Base-by-base conservation (phyloP, 2,888 invertebrate species). In the Ornithoptera alexandrae region DNA sequence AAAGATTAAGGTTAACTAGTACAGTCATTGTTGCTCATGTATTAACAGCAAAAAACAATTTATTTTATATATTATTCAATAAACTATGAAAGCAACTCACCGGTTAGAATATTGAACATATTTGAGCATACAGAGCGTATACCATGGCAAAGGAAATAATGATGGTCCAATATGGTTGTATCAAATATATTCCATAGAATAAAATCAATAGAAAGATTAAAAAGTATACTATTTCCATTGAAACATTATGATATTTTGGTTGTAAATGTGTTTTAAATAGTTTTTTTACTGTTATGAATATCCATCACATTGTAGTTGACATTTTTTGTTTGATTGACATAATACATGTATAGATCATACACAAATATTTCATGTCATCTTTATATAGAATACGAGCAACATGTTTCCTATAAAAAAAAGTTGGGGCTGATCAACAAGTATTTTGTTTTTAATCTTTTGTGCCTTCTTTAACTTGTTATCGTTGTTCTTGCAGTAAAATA, bases 181-280 rank as follows among this genome's bases (percentile, higher is more conserved):
- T 81, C 36, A 90, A 71, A 68, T 89, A 90, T 30, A 90, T 72
- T 15, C 71, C 76, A 67, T 88, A 90, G 7, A 80, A 76, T 67
- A 89, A 57, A 2, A 84, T 42, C 20, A 79, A 20, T 59, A 89
- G 62, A 71, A 86, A 70, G 68, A 86, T 70, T 10, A 90, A 39
- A 72, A 89, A 88, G 73, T 88, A 88, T 67, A 90, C 74, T 75
- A 90, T 87, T 89, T 90, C 90, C 90, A 90, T 90, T 84, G 82
- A 87, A 73, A 78, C 78, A 77, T 78, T 61, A 22, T 53, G 63
- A 36, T 57, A 70, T 69, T 76, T 65, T 67, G 24, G 56, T 69
- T 81, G 56, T 69, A 73, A 67, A 80, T 75, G 67, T 88, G 74
- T 74, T 83, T 81, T 64, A 17, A 58, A 58, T 17, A 46, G 0